Conservation (phyloP, 2,888 invertebrate genomes). For the Aspidiotus rigidus region DNA sequence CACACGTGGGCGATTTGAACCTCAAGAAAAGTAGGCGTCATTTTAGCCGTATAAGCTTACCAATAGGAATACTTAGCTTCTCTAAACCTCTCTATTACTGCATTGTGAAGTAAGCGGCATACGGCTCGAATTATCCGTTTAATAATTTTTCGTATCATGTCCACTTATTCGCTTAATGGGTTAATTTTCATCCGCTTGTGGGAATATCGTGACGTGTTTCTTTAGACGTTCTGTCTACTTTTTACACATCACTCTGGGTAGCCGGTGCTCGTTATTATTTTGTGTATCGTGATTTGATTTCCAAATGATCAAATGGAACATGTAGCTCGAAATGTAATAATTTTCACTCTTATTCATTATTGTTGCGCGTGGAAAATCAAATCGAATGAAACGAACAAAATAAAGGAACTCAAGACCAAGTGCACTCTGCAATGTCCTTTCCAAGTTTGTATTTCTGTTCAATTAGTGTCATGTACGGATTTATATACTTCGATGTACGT, state of each 20-base stretch:
- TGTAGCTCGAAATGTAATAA: constrained; percentile 13
- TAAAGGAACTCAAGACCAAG: constrained; percentile 16
- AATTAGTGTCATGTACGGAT: no score
- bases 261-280: not conserved
- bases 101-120: not conserved
- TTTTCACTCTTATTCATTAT: constrained; percentile 15
- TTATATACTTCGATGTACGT: no score
- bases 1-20: constrained; percentile 9
- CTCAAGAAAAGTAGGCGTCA: constrained; percentile 5
- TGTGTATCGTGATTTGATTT: not conserved
- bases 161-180: not conserved
- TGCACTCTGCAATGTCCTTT: constrained; percentile 21
- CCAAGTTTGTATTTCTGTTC: constrained; percentile 14
- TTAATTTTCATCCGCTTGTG: constrained; percentile 7
- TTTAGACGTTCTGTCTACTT: no score
- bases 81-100: not conserved
- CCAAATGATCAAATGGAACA: constrained; percentile 5
- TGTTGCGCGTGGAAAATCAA: constrained; percentile 26
- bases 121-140: not conserved
- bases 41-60: constrained; percentile 7
- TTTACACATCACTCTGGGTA: not conserved
- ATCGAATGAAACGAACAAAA: constrained; percentile 13
- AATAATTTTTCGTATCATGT: constrained; percentile 7
- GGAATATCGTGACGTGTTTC: not conserved
- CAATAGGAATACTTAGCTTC: not conserved